phyloP scores from a whole-genome alignment of 1,140 invertebrate genomes.

The Lepeophtheirus salmonis region DNA sequence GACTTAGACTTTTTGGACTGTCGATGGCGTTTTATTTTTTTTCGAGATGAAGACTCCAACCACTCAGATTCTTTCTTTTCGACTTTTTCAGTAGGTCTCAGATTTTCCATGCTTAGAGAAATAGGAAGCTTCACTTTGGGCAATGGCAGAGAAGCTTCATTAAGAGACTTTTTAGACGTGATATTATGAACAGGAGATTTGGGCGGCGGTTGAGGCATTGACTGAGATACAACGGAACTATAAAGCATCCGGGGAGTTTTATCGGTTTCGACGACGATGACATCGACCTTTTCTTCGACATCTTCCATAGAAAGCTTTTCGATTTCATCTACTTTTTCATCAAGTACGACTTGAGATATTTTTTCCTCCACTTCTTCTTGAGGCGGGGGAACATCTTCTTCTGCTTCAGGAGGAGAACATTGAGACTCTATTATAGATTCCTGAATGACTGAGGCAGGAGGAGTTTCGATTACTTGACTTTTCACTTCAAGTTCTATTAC shows the following conservation, averaged over 20 bases:
- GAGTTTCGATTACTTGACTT: too few species aligned
- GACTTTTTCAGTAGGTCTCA: neutral
- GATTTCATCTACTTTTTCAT: neutral
- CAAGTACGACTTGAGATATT: neutral
- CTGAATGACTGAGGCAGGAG: too few species aligned
- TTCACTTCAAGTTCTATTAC: too few species aligned
- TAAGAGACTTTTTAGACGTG: neutral
- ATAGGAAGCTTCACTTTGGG: too few species aligned
- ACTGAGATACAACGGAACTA: neutral
- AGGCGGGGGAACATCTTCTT: neutral
- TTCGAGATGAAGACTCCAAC: neutral
- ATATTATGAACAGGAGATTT: neutral
- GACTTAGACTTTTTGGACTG: neutral
- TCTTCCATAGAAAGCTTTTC: too few species aligned
- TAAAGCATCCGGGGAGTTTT: neutral
- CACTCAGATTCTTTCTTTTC: neutral
- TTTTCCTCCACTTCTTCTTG: neutral
- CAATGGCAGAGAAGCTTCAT: neutral
- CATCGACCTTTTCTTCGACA: too few species aligned
- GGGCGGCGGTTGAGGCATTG: neutral
- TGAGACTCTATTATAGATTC: too few species aligned
- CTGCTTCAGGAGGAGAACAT: neutral
- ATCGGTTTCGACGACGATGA: too few species aligned
- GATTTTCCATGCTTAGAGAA: too few species aligned
- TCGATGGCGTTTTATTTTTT: neutral